Percentiles rank a stretch among this genome's conserved stretches.
These are phyloP conservation scores for Steinernema scapterisci DNA, from an alignment of 2,888 invertebrate genomes.

Conservation along the genomic window DNA sequence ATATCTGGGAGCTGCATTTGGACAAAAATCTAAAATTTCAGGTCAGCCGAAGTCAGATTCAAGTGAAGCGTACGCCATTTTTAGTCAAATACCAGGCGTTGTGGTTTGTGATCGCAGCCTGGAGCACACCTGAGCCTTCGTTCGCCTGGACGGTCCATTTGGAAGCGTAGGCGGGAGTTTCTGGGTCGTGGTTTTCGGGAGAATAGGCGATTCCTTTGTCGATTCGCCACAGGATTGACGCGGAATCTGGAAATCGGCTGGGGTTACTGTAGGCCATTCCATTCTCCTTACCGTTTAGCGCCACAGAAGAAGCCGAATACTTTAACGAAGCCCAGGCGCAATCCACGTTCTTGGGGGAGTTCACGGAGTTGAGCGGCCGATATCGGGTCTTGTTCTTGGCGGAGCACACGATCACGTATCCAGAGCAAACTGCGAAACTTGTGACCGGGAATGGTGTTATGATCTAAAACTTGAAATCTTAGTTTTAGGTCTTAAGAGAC, in stretches of 20 bases:
- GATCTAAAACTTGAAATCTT: conserved; percentile 36
- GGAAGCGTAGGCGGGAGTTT: conserved; percentile 35
- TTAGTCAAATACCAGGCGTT: conserved; percentile 51
- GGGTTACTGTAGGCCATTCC: too few relatives aligned
- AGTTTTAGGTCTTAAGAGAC: too few relatives aligned
- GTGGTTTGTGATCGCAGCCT: conserved; percentile 37
- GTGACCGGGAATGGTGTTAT: background rate
- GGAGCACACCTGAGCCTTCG: conserved; percentile 40
- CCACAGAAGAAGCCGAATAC: conserved; percentile 36
- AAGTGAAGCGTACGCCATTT: conserved; percentile 34
- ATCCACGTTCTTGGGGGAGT: conserved; percentile 37
- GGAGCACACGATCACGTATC: conserved; percentile 40
- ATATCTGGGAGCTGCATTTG: conserved; percentile 51
- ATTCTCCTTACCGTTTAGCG: conserved; percentile 39
- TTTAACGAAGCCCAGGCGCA: conserved; percentile 42
- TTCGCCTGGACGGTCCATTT: conserved; percentile 43
- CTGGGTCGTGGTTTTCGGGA: conserved; percentile 35
- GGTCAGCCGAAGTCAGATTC: background rate
- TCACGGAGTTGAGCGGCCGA: conserved; percentile 35
- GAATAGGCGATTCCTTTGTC: conserved; percentile 41
- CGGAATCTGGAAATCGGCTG: conserved; percentile 39
- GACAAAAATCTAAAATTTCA: conserved; percentile 40
- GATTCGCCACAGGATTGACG: conserved; percentile 47
- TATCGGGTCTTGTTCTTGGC: conserved; percentile 35
- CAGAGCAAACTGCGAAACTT: conserved; percentile 36